Conservation (phyloP, 2,888 invertebrate species). For the Pediacus dermestoides region DNA sequence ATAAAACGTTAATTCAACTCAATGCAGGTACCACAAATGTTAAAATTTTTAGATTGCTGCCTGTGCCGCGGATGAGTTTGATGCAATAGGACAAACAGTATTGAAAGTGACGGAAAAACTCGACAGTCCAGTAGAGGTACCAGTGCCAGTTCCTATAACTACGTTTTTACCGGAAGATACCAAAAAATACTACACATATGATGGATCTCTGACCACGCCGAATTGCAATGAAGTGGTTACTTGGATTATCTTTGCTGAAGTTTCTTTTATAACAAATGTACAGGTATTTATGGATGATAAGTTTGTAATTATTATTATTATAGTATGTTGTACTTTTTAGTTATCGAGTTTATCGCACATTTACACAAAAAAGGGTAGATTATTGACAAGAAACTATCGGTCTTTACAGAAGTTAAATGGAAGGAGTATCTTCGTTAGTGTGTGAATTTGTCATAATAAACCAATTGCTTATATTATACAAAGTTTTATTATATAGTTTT, state of each 20-base stretch:
- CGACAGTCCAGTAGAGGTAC: slow-evolving; percentile 5
- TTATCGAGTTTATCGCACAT: slow-evolving; percentile 10
- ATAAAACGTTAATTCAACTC: too few relatives aligned
- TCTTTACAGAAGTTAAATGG: slow-evolving; percentile 20
- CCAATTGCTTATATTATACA: too few relatives aligned
- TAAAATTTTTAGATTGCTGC: too few relatives aligned
- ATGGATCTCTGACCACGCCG: slow-evolving; percentile 71
- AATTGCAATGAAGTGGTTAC: slow-evolving; percentile 65
- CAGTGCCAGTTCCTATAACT: slow-evolving; percentile 4
- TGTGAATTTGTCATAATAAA: too few relatives aligned
- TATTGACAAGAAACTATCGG: slow-evolving; percentile 14
- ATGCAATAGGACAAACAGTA: slow-evolving; percentile 14
- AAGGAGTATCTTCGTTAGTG: too few relatives aligned
- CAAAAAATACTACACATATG: slow-evolving; percentile 59
- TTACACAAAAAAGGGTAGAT: slow-evolving; percentile 8
- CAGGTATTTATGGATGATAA: too few relatives aligned
- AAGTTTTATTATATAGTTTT: too few relatives aligned
- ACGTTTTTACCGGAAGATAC: slow-evolving; percentile 20
- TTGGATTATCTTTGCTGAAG: slow-evolving; percentile 62
- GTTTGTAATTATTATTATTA: slow-evolving; percentile 5
- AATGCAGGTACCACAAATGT: too few relatives aligned
- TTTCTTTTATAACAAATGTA: slow-evolving; percentile 48
- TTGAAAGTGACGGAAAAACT: slow-evolving; percentile 15
- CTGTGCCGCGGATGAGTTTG: too few relatives aligned
- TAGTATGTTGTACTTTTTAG: slow-evolving; percentile 16